Evolutionary conservation across 2,888 invertebrate species (phyloP), one percentile per base, ranked within the genome.

Genomic region (Drosophila gaucha): DNA sequence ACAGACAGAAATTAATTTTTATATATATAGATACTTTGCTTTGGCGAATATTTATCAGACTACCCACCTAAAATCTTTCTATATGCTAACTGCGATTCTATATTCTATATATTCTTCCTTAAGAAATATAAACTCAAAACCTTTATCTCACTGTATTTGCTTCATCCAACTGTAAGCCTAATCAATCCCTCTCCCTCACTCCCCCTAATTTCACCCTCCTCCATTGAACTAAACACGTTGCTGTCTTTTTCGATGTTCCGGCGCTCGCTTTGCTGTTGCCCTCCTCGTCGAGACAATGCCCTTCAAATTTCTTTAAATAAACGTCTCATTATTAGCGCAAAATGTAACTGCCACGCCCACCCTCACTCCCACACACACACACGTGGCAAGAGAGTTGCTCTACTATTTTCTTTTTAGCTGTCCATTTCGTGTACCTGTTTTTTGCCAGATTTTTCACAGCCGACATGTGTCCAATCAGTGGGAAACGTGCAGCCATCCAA

Each of bases 391-490:
- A 47, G n/a, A 41, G 52, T 35, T 52, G 39, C 41, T 28, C 16
- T 38, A 30, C 38, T 41, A 30, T 31, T 51, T 14, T 35, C 47
- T 16, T 28, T 18, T 24, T 16, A 18, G 20, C 39, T 74, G 74
- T 43, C 66, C 83, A 67, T 65, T 64, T 74, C 47, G 56, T 73
- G 62, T 85, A 74, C 67, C 80, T 73, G 69, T 33, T 57, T 57
- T 16, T 28, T 38, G 24, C 6, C 6, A 69, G 55, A 78, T 78
- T 78, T 85, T 85, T 73, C 78, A 85, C 64, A 68, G 69, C 73
- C 73, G 86, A 82, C 82, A 82, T 82, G 87, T 85, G 82, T 82
- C 82, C 82, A 82, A 82, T 82, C 82, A 82, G 86, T 75, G 83
- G 73, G 78, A 78, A 41, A 64, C 79, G 86, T 80, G 78, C 82